Conservation (phyloP, 2,888 invertebrate species). For the Drosophila ochracea region DNA sequence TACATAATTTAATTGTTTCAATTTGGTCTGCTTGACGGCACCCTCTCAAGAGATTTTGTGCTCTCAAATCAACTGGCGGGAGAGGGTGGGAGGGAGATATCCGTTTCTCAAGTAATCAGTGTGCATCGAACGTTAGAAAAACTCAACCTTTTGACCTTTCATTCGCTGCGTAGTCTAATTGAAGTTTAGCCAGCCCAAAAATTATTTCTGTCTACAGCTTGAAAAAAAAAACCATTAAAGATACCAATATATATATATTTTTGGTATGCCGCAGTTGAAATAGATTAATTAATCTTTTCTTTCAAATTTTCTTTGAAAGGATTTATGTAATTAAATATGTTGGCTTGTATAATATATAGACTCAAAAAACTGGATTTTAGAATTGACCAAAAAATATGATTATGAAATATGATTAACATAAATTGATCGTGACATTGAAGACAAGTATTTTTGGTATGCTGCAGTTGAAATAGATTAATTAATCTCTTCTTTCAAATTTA, state of each 20-base stretch:
- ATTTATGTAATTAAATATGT: not conserved
- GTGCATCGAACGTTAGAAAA: slow-evolving; percentile 13
- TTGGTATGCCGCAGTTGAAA: not conserved
- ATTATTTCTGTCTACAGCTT: not conserved
- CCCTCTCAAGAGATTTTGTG: slow-evolving; percentile 34
- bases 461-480: slow-evolving; percentile 7
- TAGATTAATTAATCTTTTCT: slow-evolving; percentile 9
- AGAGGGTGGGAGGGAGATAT: slow-evolving; percentile 13
- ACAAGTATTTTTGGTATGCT: not conserved
- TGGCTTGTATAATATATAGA: not conserved
- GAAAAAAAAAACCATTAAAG: slow-evolving; percentile 8
- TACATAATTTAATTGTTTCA: slow-evolving; percentile 72
- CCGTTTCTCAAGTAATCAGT: slow-evolving; percentile 37
- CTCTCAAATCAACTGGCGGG: not conserved
- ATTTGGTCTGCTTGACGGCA: slow-evolving; percentile 51
- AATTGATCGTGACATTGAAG: not conserved
- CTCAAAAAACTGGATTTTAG: not conserved
- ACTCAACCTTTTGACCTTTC: slow-evolving; percentile 33
- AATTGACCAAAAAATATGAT: not conserved
- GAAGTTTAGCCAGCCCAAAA: slow-evolving; percentile 3
- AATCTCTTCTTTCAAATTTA: not conserved
- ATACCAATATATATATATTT: not conserved
- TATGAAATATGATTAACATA: not conserved
- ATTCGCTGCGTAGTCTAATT: slow-evolving; percentile 7
- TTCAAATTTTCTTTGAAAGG: not conserved